A percentile compares a stretch with the other conserved stretches of the same genome.
Conservation (phyloP, 2,888 invertebrate species). For the Sarcophaga carnaria region DNA sequence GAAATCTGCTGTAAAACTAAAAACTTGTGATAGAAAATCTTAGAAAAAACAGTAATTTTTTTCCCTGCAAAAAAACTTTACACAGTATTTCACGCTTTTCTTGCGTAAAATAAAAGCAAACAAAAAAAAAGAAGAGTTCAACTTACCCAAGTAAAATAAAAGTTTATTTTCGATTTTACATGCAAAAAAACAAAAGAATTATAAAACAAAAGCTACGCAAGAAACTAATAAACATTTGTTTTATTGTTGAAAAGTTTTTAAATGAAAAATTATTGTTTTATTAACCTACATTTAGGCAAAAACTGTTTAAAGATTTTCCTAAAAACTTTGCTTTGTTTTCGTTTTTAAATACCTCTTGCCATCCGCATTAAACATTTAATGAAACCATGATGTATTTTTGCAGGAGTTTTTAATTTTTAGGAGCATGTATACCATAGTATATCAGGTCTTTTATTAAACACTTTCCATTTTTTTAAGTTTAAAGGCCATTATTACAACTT, state of each 20-base stretch:
- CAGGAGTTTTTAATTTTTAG: no score
- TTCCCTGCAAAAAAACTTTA: neutral
- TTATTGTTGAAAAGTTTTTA: constrained; percentile 18
- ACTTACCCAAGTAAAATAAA: neutral
- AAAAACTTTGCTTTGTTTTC: no score
- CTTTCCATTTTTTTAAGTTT: no score
- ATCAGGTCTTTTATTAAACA: no score
- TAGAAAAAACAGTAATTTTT: neutral
- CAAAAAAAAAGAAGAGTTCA: constrained; percentile 35
- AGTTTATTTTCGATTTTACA: neutral
- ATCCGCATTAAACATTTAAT: no score
- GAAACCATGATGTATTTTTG: no score
- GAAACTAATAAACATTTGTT: constrained; percentile 20
- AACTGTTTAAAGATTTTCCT: no score
- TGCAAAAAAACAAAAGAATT: neutral
- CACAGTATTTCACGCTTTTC: constrained; percentile 43
- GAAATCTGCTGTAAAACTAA: neutral
- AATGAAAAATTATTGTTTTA: constrained; percentile 11
- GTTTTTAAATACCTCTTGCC: no score
- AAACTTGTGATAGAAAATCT: constrained; percentile 1
- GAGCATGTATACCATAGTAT: no score
- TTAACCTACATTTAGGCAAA: neutral
- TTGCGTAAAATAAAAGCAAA: constrained; percentile 42
- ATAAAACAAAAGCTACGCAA: neutral
- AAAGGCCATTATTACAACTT: no score